Percentiles rank a stretch among this genome's conserved stretches.
phyloP scores from a whole-genome alignment of 2,888 invertebrate genomes.

The Biston stratarius region DNA sequence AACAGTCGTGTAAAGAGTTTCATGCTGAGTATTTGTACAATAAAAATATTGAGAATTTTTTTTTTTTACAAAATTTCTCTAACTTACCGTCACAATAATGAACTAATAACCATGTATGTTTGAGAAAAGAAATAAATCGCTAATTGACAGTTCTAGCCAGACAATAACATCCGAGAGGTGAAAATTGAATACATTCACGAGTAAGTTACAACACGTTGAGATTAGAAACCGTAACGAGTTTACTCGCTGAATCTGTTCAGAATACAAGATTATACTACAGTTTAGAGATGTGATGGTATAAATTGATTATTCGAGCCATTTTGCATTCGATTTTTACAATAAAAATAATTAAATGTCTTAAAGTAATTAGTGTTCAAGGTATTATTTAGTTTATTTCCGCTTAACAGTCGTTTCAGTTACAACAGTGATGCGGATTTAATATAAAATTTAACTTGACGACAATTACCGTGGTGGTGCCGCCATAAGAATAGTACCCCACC shows the following conservation, averaged over 20 bases:
- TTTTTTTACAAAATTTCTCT: too few species aligned
- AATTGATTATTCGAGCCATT: background rate
- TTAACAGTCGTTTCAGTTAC: too few species aligned
- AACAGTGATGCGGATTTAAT: too few species aligned
- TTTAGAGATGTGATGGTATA: background rate
- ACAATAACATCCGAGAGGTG: conserved; percentile 35
- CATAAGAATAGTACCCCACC: too few species aligned
- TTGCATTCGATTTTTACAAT: background rate
- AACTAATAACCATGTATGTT: background rate
- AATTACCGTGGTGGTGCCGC: too few species aligned
- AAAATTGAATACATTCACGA: conserved; percentile 29
- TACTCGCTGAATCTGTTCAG: conserved; percentile 21
- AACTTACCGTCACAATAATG: background rate
- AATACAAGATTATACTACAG: conserved; percentile 18
- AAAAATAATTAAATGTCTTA: too few species aligned
- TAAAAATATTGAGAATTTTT: too few species aligned
- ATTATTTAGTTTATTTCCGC: too few species aligned
- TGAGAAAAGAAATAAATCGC: conserved; percentile 8
- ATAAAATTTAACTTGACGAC: too few species aligned
- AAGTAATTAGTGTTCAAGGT: too few species aligned
- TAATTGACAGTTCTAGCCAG: conserved; percentile 19
- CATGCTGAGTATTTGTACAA: too few species aligned
- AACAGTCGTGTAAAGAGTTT: too few species aligned
- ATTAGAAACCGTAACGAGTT: conserved; percentile 64
- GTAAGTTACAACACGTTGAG: conserved; percentile 52